Conservation (phyloP, 2,113 vertebrate genomes). For the Ceuthmochares aereus region DNA sequence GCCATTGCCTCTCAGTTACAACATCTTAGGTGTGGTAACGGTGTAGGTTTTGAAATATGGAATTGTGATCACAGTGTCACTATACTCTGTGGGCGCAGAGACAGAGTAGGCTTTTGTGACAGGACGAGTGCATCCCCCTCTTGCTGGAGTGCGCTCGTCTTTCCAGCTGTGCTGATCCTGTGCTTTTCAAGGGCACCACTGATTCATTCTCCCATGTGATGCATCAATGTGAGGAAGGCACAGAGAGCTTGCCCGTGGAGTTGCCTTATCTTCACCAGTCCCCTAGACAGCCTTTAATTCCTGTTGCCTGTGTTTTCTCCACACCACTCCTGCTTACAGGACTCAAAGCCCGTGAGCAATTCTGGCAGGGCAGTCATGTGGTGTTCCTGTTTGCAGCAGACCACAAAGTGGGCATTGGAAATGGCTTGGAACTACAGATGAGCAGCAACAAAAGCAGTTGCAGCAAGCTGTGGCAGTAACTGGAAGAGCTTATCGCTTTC, state of each 20-base stretch:
- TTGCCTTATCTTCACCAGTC: not conserved
- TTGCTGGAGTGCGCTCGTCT: accelerated
- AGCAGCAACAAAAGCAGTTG: accelerated
- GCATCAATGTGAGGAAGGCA: accelerated
- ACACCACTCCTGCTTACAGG: not conserved
- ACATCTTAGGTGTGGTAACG: not conserved
- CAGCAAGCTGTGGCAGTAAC: not conserved
- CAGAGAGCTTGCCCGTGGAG: not conserved
- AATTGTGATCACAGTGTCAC: not conserved
- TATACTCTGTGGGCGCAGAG: not conserved
- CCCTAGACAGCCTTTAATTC: not conserved
- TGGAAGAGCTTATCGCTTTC: not conserved
- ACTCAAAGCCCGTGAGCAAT: accelerated
- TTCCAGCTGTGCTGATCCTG: not conserved
- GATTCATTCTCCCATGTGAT: accelerated
- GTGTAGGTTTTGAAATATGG: not conserved
- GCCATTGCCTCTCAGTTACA: not conserved
- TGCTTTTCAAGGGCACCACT: not conserved
- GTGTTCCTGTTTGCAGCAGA: not conserved
- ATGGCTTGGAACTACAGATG: not conserved
- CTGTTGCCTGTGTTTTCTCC: not conserved
- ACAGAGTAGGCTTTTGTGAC: not conserved
- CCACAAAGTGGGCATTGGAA: not conserved
- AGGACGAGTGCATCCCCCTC: not conserved
- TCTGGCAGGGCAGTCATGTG: not conserved